Evolutionary conservation across 1,140 invertebrate genomes (phyloP).

Genomic region (Elysia chlorotica): DNA sequence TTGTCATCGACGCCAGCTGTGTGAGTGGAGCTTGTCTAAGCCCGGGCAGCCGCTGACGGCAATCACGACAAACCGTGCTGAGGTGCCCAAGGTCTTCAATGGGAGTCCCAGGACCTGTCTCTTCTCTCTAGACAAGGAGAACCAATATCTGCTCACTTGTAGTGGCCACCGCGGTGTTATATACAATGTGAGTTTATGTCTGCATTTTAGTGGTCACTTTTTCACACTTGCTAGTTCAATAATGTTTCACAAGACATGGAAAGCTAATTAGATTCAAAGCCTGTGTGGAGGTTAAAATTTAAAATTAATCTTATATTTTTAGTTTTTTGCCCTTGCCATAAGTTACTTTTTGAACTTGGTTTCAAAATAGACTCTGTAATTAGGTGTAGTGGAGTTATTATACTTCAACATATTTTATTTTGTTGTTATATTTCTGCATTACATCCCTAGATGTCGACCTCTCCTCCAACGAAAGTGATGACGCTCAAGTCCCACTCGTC

Average conservation of each 20-base stretch:
- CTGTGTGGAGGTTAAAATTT: neutral
- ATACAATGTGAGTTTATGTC: slow-evolving; percentile 65
- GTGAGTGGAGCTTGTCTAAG: slow-evolving; percentile 10
- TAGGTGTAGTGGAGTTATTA: too few species aligned
- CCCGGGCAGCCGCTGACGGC: slow-evolving; percentile 15
- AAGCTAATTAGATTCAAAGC: neutral
- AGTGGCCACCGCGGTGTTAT: slow-evolving; percentile 68
- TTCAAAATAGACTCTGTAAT: too few species aligned
- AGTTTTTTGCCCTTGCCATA: neutral
- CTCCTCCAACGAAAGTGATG: slow-evolving; percentile 55
- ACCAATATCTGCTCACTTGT: slow-evolving; percentile 65
- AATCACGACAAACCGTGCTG: neutral
- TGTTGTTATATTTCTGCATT: too few species aligned
- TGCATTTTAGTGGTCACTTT: neutral
- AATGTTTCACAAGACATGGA: neutral
- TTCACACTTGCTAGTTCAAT: neutral
- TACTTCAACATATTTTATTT: too few species aligned
- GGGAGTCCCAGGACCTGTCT: slow-evolving; percentile 9
- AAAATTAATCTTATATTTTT: neutral
- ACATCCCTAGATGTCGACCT: too few species aligned
- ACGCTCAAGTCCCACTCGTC: slow-evolving; percentile 68
- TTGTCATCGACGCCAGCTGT: too few species aligned
- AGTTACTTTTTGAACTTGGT: too few species aligned
- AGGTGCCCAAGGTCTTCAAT: neutral
- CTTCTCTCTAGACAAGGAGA: slow-evolving; percentile 7